Percentiles rank a stretch among this genome's conserved stretches.
Conservation (phyloP, 2,888 invertebrate genomes). For the Proisotoma minuta region DNA sequence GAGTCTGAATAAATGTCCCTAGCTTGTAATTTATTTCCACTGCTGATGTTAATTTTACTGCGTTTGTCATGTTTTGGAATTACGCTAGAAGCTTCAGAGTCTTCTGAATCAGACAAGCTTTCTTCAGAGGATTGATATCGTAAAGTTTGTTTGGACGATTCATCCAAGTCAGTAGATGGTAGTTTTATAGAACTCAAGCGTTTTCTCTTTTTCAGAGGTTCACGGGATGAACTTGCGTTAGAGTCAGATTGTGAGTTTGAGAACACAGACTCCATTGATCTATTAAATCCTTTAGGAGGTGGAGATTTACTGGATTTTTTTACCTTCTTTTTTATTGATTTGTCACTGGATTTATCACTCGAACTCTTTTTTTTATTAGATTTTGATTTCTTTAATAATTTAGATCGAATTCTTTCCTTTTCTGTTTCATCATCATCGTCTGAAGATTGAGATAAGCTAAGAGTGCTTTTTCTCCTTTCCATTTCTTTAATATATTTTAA, state of each 20-base stretch:
- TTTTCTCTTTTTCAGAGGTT: conserved; percentile 41
- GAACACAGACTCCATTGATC: conserved; percentile 34
- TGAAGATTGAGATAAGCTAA: conserved; percentile 25
- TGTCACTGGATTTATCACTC: conserved; percentile 9
- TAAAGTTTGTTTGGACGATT: too few relatives aligned
- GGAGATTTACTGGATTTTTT: conserved; percentile 24
- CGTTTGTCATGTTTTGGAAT: background rate
- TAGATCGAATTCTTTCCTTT: conserved; percentile 53
- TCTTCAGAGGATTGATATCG: conserved; percentile 42
- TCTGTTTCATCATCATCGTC: conserved; percentile 53
- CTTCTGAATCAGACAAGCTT: conserved; percentile 31
- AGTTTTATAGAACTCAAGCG: conserved; percentile 28
- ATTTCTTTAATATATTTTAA: conserved; percentile 3
- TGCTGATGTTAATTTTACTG: background rate
- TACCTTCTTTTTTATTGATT: conserved; percentile 49
- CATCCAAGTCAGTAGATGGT: conserved; percentile 19
- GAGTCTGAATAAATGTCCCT: conserved; percentile 39
- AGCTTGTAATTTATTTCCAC: conserved; percentile 27
- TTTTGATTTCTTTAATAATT: conserved; percentile 31
- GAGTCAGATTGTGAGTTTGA: conserved; percentile 45
- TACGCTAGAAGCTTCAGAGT: conserved; percentile 13
- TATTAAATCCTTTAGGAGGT: conserved; percentile 18
- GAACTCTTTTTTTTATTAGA: conserved; percentile 17
- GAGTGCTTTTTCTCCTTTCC: conserved; percentile 11
- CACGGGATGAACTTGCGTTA: conserved; percentile 29